Evolutionary conservation across 2,888 invertebrate genomes (phyloP).

Genomic region (Metallyticus violacea): DNA sequence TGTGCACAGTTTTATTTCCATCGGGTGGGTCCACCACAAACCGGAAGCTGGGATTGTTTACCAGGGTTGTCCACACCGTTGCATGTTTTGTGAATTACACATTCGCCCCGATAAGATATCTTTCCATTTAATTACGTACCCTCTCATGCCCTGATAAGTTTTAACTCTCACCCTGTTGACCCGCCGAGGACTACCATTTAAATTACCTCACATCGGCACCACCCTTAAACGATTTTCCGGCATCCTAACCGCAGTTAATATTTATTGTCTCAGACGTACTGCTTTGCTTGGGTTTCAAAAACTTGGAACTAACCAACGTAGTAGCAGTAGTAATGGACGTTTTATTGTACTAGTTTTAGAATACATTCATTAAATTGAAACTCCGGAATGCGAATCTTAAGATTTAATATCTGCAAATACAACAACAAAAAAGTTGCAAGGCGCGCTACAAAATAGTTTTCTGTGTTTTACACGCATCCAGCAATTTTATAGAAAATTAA

Average conservation of each 20-base stretch:
- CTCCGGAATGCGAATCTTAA: no score
- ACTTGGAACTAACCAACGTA: no score
- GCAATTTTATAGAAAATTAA: no score
- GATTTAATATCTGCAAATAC: no score
- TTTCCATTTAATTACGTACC: not conserved
- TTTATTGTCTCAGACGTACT: not conserved
- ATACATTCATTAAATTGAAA: no score
- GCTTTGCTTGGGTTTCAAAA: not conserved
- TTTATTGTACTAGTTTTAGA: no score
- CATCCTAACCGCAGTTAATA: not conserved
- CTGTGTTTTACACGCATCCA: no score
- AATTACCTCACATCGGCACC: not conserved
- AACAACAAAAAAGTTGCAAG: no score
- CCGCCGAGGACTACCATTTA: not conserved
- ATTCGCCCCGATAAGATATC: not conserved
- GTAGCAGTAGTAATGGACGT: no score
- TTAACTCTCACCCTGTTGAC: not conserved
- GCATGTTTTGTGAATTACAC: no score
- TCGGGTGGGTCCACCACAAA: not conserved
- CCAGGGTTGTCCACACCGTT: not conserved
- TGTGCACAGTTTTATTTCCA: no score
- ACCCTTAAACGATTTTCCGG: not conserved
- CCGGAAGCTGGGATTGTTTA: not conserved
- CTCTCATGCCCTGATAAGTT: not conserved
- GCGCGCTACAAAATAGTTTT: no score